A percentile compares a stretch with the other conserved stretches of the same genome.
Conservation (phyloP, 2,113 vertebrate genomes). For the Irena cyanogastra region DNA sequence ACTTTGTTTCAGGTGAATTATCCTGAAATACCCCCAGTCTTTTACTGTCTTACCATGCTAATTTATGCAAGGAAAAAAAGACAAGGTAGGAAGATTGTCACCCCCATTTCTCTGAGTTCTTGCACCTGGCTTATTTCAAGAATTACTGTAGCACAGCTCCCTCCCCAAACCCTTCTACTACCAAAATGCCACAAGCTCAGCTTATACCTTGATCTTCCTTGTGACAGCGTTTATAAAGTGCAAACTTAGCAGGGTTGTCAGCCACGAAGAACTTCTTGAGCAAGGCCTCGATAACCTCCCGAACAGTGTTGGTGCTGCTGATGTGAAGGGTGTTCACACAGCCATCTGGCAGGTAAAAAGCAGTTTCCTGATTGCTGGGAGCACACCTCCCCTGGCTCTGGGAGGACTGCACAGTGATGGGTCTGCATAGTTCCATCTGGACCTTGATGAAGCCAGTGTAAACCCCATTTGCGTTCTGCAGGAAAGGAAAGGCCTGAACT, state of each 20-base stretch:
- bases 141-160: background rate
- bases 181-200: background rate
- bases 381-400: constrained; percentile 29
- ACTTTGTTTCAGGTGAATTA: background rate
- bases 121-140: background rate
- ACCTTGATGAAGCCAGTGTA: constrained; percentile 98
- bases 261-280: constrained; percentile 89
- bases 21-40: background rate
- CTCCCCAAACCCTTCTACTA: background rate
- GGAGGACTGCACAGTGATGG: constrained; percentile 78
- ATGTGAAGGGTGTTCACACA: constrained; percentile 89
- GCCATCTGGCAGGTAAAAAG: constrained; percentile 82
- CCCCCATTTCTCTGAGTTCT: background rate
- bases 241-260: constrained; percentile 95
- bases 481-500: background rate
- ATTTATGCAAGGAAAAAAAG: background rate
- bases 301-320: constrained; percentile 91
- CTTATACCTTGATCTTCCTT: constrained; percentile 90
- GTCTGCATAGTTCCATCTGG: constrained; percentile 88
- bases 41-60: background rate
- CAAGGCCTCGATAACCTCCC: constrained; percentile 90
- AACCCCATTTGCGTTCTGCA: constrained; percentile 78
- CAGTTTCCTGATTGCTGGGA: constrained; percentile 64
- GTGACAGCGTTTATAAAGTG: constrained; percentile 90
- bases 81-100: background rate